Evolutionary conservation across 2,797 vertebrate genomes (phyloP).

Genomic region (Loriculus beryllinus): DNA sequence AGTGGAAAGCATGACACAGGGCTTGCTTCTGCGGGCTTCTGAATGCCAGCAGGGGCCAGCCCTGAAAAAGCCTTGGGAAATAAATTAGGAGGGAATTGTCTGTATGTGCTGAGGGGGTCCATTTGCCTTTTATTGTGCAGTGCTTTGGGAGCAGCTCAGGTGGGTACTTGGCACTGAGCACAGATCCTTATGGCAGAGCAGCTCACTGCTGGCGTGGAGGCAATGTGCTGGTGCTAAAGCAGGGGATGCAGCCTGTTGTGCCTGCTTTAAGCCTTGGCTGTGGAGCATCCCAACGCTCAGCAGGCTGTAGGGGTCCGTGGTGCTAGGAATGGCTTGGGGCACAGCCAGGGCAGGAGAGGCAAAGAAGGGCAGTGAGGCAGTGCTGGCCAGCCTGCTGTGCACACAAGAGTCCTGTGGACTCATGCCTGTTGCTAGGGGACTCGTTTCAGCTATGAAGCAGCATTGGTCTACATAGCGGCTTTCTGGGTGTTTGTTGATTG

Average conservation of each 20-base stretch:
- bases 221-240: background rate
- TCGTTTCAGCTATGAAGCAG: background rate
- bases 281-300: background rate
- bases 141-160: background rate
- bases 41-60: background rate
- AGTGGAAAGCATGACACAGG: background rate
- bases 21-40: background rate
- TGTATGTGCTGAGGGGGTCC: accelerated
- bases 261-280: background rate
- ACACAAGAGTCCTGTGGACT: accelerated
- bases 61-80: background rate
- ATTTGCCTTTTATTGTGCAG: accelerated
- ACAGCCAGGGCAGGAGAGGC: background rate
- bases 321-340: background rate
- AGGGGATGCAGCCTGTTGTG: background rate
- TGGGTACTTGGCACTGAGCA: background rate
- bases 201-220: background rate
- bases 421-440: background rate
- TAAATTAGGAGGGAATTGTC: background rate
- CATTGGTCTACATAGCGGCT: background rate
- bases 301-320: accelerated
- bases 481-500: conserved; percentile 28
- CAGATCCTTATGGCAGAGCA: background rate
- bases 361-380: background rate
- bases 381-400: accelerated